phyloP scores from a whole-genome alignment of 2,797 vertebrate genomes.

The Coregonus suidteri region DNA sequence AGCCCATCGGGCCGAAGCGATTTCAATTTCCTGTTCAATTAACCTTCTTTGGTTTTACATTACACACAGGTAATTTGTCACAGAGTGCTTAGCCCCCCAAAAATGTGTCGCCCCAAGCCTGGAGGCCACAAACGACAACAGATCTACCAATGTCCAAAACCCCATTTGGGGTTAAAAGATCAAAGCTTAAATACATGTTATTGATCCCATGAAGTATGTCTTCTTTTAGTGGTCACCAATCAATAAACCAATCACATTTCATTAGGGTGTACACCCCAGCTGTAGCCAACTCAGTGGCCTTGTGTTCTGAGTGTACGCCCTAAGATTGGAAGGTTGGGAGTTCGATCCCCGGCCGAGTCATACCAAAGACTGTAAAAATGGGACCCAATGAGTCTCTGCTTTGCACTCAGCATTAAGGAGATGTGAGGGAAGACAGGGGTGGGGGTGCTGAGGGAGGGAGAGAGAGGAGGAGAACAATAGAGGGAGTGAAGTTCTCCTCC shows the following conservation, averaged over 20 bases:
- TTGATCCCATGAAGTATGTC: neutral
- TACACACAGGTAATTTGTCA: neutral
- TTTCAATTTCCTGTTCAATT: neutral
- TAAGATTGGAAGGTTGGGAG: too few relatives aligned
- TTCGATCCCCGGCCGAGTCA: too few relatives aligned
- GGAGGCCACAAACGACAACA: neutral
- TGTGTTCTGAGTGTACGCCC: too few relatives aligned
- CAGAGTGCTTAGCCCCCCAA: neutral
- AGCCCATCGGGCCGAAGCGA: neutral
- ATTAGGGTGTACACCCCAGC: neutral
- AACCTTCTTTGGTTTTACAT: neutral
- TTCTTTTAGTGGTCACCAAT: slow-evolving; percentile 5
- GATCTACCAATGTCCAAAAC: neutral
- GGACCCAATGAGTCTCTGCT: too few relatives aligned
- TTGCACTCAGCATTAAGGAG: too few relatives aligned
- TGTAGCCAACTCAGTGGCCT: neutral
- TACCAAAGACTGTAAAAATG: too few relatives aligned
- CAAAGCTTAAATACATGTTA: neutral
- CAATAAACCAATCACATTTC: slow-evolving; percentile 12
- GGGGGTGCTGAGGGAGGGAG: neutral
- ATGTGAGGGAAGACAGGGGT: neutral
- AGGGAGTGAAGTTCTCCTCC: too few relatives aligned
- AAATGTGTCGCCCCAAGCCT: neutral
- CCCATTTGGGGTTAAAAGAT: neutral
- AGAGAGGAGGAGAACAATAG: neutral